Evolutionary conservation across 2,797 vertebrate genomes (phyloP), one percentile per base, ranked within the genome.

Genomic region (Catamblyrhynchus diadema): DNA sequence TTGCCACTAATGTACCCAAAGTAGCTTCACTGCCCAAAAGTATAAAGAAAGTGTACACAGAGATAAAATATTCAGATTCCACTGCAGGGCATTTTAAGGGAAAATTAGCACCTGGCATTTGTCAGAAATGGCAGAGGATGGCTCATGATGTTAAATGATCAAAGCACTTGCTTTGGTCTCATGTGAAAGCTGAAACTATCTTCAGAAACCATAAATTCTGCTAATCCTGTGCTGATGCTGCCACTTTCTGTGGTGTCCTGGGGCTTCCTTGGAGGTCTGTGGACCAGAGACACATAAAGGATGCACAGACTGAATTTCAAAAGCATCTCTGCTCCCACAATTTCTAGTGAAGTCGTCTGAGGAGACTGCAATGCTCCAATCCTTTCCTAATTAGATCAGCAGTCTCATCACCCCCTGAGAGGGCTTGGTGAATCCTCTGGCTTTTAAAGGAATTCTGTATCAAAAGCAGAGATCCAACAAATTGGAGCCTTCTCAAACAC

Each of bases 371-470:
- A 23, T 62, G 62, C 73, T 92, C 73, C 3, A 94, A 72, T 86
- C 79, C 82, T 79, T 67, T 42, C 80, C 82, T 88, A 94, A 88
- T 95, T 91, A 94, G 70, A 91, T 57, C 85, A 92, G 85, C 77
- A 75, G 70, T 39, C 66, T 93, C 9, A 1, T 81, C 80, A 45
- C 41, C 87, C 90, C 80, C 80, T 67, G 82, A 91, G 77, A 84
- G 30, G 37, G 32, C 14, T 81, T 89, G 42, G 42, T 79, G 37
- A 59, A 45, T 79, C 51, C 79, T 86, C 77, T 79, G 20, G 53
- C 77, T 94, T 93, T 90, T 75, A 89, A 84, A 94, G 33, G 48
- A 86, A 84, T 88, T 91, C 62, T 66, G 51, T 45, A 70, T 86
- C 56, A 86, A 84, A 91, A 86, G 39, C 79, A 86, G 18, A 90